Percentiles rank a stretch among this genome's conserved stretches.
These are phyloP conservation scores for Trinorchestia longiramus DNA, from an alignment of 1,140 invertebrate species.

Conservation along the genomic window DNA sequence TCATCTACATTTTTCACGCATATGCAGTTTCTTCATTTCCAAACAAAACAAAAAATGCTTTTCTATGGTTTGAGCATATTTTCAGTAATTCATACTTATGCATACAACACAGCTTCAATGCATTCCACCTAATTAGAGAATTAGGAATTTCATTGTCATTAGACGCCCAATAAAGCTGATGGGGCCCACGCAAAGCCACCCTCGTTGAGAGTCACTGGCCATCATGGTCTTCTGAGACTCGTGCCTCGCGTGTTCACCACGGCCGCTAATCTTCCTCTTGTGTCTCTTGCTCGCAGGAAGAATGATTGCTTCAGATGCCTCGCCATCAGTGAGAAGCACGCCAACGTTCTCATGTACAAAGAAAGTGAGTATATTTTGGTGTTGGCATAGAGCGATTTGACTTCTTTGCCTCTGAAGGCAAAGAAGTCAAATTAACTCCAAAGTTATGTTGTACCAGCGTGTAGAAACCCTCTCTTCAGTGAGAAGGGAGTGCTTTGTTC, in stretches of 20 bases:
- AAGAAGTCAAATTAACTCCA: no score
- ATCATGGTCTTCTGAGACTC: background rate
- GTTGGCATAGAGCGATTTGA: no score
- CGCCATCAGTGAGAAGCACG: slow-evolving; percentile 76
- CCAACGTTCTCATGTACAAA: slow-evolving; percentile 78
- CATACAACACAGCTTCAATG: background rate
- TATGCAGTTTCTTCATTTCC: no score
- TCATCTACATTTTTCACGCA: no score
- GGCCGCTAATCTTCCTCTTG: background rate
- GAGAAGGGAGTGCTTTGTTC: no score
- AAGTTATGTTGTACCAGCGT: no score
- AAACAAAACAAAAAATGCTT: no score
- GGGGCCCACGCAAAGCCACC: background rate
- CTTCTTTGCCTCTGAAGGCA: no score
- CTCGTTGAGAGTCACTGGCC: background rate
- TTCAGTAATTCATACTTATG: background rate
- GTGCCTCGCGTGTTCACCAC: background rate
- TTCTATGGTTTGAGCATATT: background rate
- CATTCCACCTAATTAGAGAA: background rate
- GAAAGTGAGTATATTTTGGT: slow-evolving; percentile 73
- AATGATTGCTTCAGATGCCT: slow-evolving; percentile 75
- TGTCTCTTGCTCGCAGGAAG: slow-evolving; percentile 38
- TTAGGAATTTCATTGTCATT: background rate
- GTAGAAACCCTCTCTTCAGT: no score
- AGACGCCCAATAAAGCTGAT: background rate